phyloP scores from a whole-genome alignment of 2,797 vertebrate genomes.

The Urocyon cinereoargenteus region DNA sequence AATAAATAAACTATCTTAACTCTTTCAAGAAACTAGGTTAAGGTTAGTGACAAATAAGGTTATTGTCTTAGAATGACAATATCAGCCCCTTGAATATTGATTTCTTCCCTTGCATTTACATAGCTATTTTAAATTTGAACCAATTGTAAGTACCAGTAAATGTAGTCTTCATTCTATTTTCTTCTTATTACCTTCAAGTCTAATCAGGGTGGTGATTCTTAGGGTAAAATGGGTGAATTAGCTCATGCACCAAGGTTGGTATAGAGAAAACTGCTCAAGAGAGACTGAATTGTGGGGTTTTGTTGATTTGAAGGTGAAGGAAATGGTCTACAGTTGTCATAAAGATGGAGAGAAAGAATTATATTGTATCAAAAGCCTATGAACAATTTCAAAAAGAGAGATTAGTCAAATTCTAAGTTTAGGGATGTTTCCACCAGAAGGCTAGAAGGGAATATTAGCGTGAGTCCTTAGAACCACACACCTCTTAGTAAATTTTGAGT shows the following conservation, averaged over 20 bases:
- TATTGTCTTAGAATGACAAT: constrained; percentile 67
- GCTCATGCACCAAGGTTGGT: constrained; percentile 64
- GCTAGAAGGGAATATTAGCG: background rate
- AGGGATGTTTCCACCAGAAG: background rate
- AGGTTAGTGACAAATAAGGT: constrained; percentile 40
- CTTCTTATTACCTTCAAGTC: constrained; percentile 56
- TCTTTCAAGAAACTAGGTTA: constrained; percentile 58
- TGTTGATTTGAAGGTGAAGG: constrained; percentile 33
- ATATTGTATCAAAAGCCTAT: background rate
- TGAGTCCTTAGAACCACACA: background rate
- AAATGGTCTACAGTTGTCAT: constrained; percentile 32
- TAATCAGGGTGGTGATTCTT: constrained; percentile 63
- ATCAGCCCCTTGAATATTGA: constrained; percentile 52
- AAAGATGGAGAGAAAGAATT: background rate
- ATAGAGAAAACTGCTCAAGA: constrained; percentile 16
- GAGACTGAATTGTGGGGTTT: background rate
- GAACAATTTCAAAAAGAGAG: background rate
- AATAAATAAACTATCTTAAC: constrained; percentile 62
- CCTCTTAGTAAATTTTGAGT: background rate
- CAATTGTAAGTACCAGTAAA: constrained; percentile 55
- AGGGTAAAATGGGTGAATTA: constrained; percentile 68
- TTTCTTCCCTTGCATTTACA: constrained; percentile 46
- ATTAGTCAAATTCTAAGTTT: background rate
- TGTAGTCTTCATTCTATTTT: constrained; percentile 11
- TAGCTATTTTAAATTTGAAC: constrained; percentile 55